These are phyloP conservation scores for Cygnus olor DNA, from an alignment of 2,797 vertebrate species.

Conservation along the genomic window DNA sequence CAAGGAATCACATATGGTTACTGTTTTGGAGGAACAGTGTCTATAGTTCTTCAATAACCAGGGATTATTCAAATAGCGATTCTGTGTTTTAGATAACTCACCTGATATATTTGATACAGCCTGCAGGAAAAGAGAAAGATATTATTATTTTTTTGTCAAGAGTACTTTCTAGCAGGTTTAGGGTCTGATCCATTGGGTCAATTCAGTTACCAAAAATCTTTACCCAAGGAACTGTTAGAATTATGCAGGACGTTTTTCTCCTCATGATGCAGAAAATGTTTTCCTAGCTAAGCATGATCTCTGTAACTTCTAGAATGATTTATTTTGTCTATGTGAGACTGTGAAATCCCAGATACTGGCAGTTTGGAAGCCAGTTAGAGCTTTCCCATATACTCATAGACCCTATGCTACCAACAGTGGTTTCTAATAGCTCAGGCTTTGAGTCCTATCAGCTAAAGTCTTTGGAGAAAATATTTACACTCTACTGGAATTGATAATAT, in stretches of 20 bases:
- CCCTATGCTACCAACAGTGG: rapidly evolving
- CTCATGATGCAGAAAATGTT: neutral
- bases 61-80: neutral
- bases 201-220: neutral
- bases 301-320: neutral
- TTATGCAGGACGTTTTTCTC: neutral
- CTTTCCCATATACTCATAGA: neutral
- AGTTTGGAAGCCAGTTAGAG: neutral
- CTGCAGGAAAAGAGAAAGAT: neutral
- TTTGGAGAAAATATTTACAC: neutral
- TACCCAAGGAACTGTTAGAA: neutral
- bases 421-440: neutral
- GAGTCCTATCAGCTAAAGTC: neutral
- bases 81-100: neutral
- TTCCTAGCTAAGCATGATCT: neutral
- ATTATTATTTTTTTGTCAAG: neutral
- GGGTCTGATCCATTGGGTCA: neutral
- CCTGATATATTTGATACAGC: neutral
- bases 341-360: neutral
- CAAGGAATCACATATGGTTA: neutral
- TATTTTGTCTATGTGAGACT: neutral
- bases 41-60: neutral
- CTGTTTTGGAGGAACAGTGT: neutral
- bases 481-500: neutral
- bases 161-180: neutral